Base-by-base conservation (phyloP, 2,113 vertebrate genomes). In the Motacilla tschutschensis region DNA sequence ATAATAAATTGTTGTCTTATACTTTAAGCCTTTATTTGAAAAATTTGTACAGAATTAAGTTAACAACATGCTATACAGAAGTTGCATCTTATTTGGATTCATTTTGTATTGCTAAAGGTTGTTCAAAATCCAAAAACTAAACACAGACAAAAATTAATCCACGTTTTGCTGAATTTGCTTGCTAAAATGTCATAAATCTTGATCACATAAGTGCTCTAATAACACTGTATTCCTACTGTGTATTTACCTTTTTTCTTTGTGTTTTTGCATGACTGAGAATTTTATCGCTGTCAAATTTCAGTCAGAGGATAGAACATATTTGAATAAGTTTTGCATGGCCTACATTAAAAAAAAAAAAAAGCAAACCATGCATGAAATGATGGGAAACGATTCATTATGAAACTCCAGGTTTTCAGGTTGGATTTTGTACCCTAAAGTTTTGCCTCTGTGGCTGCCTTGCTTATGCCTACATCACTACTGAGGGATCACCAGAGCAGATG, bases 281-380 rank as follows among this genome's bases (percentile, higher is more conserved):
- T 82, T 81, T 70, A 57, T 69, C 17, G 0, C 51, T 40, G 14
- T 55, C 59, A 62, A 0, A 77, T 86, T 88, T 75, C 67, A 72
- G 36, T 59, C 35, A 51, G 9, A 46, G 50, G 17, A 17, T 18
- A 48, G 36, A 74, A 63, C 4, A 7, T 44, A 75, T 44, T 69
- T 84, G n/a, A 82, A 47, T 54, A 73, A 76, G 15, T 22, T 72
- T 63, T 84, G 18, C 13, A 21, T 38, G 36, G 17, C 8, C 44
- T 60, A 31, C 7, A 10, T 50, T 63, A 9, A 7, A 2, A 72
- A 71, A 55, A 82, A 44, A 46, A 35, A 18, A 29, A 58, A 19
- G 2, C 25, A 51, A 71, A 47, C 1, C 0, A 0, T 55, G 19
- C 33, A 26, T 24, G 40, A 71, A 83, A 62, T n/a, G 0, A 9